Evolutionary conservation across 92 coral and sea anemone genomes (phyloP), one percentile per base, ranked within the genome.

Genomic region (Parazoanthus darwini): DNA sequence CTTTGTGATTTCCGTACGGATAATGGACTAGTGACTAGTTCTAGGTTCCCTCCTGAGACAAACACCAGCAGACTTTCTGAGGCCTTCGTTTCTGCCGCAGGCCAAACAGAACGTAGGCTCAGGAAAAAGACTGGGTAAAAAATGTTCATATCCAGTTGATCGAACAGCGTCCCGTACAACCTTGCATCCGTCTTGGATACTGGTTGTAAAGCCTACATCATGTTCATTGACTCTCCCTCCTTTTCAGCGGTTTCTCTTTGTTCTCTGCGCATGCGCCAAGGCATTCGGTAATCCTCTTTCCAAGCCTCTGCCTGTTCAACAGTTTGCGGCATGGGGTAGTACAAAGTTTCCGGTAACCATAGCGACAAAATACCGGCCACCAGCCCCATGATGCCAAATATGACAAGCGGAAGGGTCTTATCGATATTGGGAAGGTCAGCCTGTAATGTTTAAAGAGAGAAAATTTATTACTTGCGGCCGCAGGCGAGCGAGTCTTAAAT

Each of bases 311-410:
- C 91, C 75, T 93, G 94, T 71, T 93, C 94, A 25, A 93, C 90
- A 2, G 96, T 93, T 80, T 93, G 96, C 26, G 94, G 90, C 91
- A 93, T 91, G 76, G 96, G 96, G 67, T 88, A 74, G 86, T 75
- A 89, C 35, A 91, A 89, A 23, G 94, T 93, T 86, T 91, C 94
- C 29, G 96, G 96, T 42, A 93, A 74, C 92, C 94, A 93, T 37
- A 93, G 86, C 65, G 96, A 86, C 81, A 85, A 5, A 7, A 93
- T 80, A 5, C 94, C 93, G n/a, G 94, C 96, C 1, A 79, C 71
- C n/a, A 93, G 63, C 6, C 91, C 92, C 73, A 88, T 25, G 7
- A 91, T 78, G 5, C 94, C 96, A 91, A 93, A 93, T n/a, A 93
- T 86, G 37, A 91, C 92, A 77, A 91, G 82, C 20, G 95, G 95